A percentile compares a stretch with the other conserved stretches of the same genome.
Conservation (phyloP, 2,797 vertebrate genomes). For the Halcyon leucocephala region DNA sequence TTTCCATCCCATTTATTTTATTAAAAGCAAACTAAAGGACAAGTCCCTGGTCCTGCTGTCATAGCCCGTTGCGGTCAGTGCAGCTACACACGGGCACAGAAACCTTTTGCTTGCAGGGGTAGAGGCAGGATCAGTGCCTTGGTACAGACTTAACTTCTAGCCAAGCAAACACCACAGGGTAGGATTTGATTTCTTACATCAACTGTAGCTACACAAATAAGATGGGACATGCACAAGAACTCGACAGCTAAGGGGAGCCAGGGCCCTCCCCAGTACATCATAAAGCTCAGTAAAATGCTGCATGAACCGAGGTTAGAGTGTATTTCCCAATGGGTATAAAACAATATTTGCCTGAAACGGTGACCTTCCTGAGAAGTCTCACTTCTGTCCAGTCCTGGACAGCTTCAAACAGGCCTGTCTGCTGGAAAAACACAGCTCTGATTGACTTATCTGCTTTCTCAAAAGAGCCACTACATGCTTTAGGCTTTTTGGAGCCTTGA, state of each 20-base stretch:
- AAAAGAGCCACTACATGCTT: conserved; percentile 49
- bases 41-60: background rate
- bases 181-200: conserved; percentile 28
- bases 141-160: background rate
- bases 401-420: conserved; percentile 9
- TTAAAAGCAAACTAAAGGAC: background rate
- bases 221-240: background rate
- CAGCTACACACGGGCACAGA: background rate
- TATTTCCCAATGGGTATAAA: conserved; percentile 22
- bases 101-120: background rate
- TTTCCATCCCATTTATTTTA: background rate
- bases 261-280: background rate
- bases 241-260: background rate
- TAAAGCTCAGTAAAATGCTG: conserved; percentile 27
- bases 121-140: background rate
- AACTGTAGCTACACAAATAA: background rate
- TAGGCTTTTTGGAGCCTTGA: conserved; percentile 59
- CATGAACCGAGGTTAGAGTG: conserved; percentile 9
- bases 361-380: conserved; percentile 47
- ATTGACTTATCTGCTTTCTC: conserved; percentile 59
- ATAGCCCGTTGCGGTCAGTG: accelerated
- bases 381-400: conserved; percentile 4
- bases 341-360: background rate
- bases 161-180: background rate
- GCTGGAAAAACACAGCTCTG: conserved; percentile 25